Base-by-base conservation (phyloP, 1,140 invertebrate genomes). In the Pseudomyrmex sp. region DNA sequence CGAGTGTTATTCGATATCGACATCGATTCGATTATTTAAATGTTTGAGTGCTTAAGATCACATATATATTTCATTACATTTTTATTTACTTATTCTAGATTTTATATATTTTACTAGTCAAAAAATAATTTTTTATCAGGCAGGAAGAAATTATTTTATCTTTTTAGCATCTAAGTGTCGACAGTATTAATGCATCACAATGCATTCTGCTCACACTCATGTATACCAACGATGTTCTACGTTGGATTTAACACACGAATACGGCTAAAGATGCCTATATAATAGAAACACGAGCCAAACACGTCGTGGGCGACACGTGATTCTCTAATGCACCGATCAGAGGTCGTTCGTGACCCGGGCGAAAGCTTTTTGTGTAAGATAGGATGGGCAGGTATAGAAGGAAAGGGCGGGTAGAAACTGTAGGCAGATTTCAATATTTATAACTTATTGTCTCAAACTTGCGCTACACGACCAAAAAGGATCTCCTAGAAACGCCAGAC, bases 361-460 rank as follows among this genome's bases (percentile, higher is more conserved):
- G 54, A 80, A 72, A 86, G 58, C 74, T 84, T 66, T 83, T 79
- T 76, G 54, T 62, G 5, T 70, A 54, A 52, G 63, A 63, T 83
- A 44, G 79, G 85, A 84, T 83, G 69, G 75, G 83, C 52, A 63
- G 76, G 82, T 82, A 58, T 85, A 90, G 56, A 35, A 79, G 86
- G 85, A 85, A 88, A 72, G 85, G 74, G 85, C 85, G 84, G 85
- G 88, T 35, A 35, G 82, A 44, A 80, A 80, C 54, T 70, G 76
- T 72, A 72, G 76, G 68, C 52, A 84, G 85, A 92, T 92, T 92
- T 93, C 88, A 94, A 94, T 94, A 94, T 94, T 93, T 93, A 93
- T 93, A 93, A 93, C 91, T 92, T 93, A 93, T 93, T 93, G 92
- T 93, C 88, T 93, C 88, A 85, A 88, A 92, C 90, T 92, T 88